Evolutionary conservation across 2,113 vertebrate species (phyloP), one percentile per base, ranked within the genome.

Genomic region (Sclerurus mexicanus): DNA sequence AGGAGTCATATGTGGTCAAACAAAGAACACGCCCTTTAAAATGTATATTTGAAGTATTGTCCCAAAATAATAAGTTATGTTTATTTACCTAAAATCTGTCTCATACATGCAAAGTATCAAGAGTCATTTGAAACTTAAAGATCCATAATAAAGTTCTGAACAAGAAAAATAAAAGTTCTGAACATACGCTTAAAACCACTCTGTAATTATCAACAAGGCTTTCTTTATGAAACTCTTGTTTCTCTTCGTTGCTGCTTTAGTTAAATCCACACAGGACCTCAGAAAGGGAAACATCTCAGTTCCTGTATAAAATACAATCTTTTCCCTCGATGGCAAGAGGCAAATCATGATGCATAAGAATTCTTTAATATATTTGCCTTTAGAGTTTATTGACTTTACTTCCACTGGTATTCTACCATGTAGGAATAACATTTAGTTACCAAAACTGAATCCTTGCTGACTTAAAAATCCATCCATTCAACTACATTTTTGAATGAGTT

Each of bases 241-340:
- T 97, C 93, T 96, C 77, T 97, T 91, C 91, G 81, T 91, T 96
- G 72, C 68, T 96, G 89, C 77, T 83, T 96, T 95, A 92, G 87
- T 94, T 96, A 94, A 93, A 89, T 85, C 91, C 90, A 92, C 89
- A 92, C n/a, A 90, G 83, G 90, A 93, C 66, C 90, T 91, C 78
- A 92, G 94, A 97, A 96, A 97, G 78, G 81, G 92, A 97, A 96
- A 97, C 90, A 96, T 78, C 71, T 90, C 92, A 82, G 86, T 95
- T 97, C 94, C 92, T 95, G 74, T 90, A 71, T 80, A 96, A 96
- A 95, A 96, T 66, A 82, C 73, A 96, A 92, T 91, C 85, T 85
- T 95, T 68, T 92, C 94, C 89, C 77, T 89, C 6, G 1, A 94
- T 93, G 89, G 94, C 66, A 91, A 92, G 77, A 92, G 35, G 85